Conservation (phyloP, 2,113 vertebrate species). For the Tympanuchus pallidicinctus region DNA sequence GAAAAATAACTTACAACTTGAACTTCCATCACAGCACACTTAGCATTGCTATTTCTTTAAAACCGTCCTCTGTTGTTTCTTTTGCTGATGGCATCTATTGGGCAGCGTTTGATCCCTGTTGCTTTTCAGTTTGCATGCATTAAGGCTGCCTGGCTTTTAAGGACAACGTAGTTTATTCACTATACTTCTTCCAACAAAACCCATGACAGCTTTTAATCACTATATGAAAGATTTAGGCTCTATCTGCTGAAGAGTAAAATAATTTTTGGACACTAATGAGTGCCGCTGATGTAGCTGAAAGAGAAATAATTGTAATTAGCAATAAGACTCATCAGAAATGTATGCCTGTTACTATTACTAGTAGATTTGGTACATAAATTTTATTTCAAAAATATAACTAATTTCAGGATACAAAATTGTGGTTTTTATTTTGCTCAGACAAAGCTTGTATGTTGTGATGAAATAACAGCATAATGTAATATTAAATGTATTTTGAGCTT, state of each 20-base stretch:
- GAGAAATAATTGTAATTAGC: background rate
- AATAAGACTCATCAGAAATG: background rate
- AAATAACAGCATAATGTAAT: background rate
- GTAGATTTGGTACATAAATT: background rate
- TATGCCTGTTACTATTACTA: background rate
- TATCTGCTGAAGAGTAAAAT: background rate
- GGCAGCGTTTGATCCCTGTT: background rate
- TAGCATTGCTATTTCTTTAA: background rate
- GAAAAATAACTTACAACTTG: background rate
- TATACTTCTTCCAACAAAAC: background rate
- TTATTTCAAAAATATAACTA: background rate
- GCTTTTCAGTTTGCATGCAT: constrained; percentile 2
- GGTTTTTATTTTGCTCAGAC: background rate
- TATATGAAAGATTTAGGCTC: background rate
- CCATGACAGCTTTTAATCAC: background rate
- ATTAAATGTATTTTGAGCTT: background rate
- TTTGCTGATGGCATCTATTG: background rate
- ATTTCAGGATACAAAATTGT: background rate
- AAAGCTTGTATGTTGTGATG: background rate
- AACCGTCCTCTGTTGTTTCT: background rate
- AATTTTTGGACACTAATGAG: background rate
- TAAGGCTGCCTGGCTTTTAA: constrained; percentile 43
- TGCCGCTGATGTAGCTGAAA: background rate
- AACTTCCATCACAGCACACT: background rate
- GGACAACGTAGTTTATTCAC: fast-evolving